Conservation (phyloP, 2,797 vertebrate genomes). For the Diglossa cyanea region DNA sequence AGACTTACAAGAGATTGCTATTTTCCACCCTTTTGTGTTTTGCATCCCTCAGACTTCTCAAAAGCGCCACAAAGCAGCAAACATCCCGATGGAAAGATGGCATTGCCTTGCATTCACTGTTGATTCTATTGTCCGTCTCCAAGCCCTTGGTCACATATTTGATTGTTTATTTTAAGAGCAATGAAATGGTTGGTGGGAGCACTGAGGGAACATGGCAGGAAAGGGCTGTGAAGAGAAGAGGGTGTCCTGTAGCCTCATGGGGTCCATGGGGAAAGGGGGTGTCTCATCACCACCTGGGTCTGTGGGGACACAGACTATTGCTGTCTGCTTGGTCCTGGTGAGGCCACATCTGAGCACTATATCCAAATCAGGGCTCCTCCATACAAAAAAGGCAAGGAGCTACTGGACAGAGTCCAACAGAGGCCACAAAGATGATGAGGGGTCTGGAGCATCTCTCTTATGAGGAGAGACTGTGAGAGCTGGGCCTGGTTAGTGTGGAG, state of each 20-base stretch:
- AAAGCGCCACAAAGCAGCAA: not conserved
- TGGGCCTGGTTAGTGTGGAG: not conserved
- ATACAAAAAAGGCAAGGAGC: not conserved
- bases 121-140: not conserved
- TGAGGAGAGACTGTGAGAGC: accelerated
- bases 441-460: not conserved
- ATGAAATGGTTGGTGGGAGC: not conserved
- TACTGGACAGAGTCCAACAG: not conserved
- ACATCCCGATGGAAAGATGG: not conserved
- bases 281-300: accelerated
- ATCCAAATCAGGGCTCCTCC: not conserved
- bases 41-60: not conserved
- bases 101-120: not conserved
- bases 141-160: not conserved
- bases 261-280: not conserved
- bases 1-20: not conserved
- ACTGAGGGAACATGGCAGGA: not conserved
- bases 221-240: too few relatives aligned
- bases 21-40: not conserved
- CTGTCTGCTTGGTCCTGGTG: accelerated
- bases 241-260: accelerated
- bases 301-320: not conserved
- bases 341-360: not conserved
- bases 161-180: not conserved
- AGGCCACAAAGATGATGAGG: not conserved